Conservation (phyloP, 2,797 vertebrate genomes). For the Catharus ustulatus region DNA sequence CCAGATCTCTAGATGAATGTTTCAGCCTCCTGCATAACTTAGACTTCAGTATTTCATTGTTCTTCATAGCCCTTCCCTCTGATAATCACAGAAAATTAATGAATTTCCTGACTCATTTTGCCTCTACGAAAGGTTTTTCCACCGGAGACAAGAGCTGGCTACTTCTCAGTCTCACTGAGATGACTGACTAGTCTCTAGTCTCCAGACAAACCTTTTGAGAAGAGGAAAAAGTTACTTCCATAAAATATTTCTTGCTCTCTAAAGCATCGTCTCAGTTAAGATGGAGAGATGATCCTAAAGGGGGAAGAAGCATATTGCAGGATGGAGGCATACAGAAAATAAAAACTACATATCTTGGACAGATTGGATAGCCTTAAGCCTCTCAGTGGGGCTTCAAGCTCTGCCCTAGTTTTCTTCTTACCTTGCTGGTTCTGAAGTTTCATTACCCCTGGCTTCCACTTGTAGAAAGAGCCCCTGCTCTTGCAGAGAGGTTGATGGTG, state of each 20-base stretch:
- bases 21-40: not conserved
- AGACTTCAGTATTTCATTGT: not conserved
- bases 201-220: not conserved
- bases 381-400: not conserved
- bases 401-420: not conserved
- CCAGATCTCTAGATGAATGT: not conserved
- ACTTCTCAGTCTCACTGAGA: not conserved
- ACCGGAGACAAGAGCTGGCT: not conserved
- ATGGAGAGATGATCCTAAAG: not conserved
- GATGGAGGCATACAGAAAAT: not conserved
- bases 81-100: not conserved
- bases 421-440: not conserved
- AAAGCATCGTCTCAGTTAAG: not conserved
- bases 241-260: not conserved
- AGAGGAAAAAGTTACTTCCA: not conserved
- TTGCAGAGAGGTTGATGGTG: not conserved
- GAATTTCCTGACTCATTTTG: not conserved
- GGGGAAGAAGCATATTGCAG: not conserved
- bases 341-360: not conserved
- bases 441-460: not conserved
- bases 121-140: not conserved
- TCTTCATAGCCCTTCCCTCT: not conserved
- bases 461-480: not conserved
- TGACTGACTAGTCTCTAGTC: not conserved
- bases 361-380: not conserved